Evolutionary conservation across 1,140 invertebrate species (phyloP).

Genomic region (Brevipalpus yothersi): DNA sequence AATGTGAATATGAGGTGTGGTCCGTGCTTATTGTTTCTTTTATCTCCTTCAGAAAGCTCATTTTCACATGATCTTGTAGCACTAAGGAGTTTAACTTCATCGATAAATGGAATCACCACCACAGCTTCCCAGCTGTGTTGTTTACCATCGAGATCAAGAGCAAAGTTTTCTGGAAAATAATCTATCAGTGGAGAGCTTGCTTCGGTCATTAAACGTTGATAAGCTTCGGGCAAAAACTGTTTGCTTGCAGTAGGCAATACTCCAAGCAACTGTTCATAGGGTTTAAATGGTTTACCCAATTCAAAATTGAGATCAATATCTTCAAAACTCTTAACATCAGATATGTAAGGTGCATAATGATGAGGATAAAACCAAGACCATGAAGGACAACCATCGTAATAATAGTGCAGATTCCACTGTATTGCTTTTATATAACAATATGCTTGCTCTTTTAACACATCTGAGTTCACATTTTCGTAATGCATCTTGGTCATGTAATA

Average conservation of each 20-base stretch:
- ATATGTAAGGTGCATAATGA: constrained; percentile 87
- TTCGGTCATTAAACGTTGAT: constrained; percentile 54
- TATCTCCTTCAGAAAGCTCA: constrained; percentile 42
- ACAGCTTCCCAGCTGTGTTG: constrained; percentile 91
- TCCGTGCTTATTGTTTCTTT: constrained; percentile 48
- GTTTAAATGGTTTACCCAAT: constrained; percentile 60
- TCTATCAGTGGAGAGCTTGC: constrained; percentile 55
- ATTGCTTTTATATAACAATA: constrained; percentile 68
- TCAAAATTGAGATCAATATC: constrained; percentile 38
- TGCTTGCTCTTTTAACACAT: constrained; percentile 50
- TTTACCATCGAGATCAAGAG: constrained; percentile 71
- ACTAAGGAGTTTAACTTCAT: constrained; percentile 46
- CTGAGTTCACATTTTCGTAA: constrained; percentile 39
- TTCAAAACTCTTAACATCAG: constrained; percentile 58
- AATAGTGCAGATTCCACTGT: constrained; percentile 90
- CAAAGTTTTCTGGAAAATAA: constrained; percentile 72
- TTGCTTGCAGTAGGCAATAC: constrained; percentile 58
- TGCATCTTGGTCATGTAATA: constrained; percentile 80
- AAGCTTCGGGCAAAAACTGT: constrained; percentile 47
- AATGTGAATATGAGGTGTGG: constrained; percentile 53
- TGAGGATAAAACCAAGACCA: constrained; percentile 96
- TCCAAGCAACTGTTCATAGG: constrained; percentile 79
- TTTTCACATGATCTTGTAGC: constrained; percentile 47
- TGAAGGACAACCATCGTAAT: constrained; percentile 80
- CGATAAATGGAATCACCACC: constrained; percentile 85